phyloP scores from a whole-genome alignment of 2,888 invertebrate species.

The Baronia brevicornis region DNA sequence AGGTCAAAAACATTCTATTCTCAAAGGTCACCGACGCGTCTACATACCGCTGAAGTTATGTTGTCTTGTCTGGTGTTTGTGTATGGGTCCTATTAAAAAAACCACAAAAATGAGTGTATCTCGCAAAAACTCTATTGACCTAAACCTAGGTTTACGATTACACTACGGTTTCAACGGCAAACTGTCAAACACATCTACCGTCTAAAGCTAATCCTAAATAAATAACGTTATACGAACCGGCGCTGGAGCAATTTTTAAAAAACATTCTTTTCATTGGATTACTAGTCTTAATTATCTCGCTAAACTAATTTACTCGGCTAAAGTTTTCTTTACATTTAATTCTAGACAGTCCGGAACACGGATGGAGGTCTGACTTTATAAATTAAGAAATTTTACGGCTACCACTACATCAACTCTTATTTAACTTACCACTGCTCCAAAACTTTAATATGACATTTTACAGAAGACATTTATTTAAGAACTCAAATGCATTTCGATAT shows the following conservation, averaged over 20 bases:
- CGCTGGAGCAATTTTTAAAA: conserved; percentile 14
- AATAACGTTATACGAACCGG: conserved; percentile 13
- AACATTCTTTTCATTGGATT: conserved; percentile 16
- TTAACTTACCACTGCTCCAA: conserved; percentile 7
- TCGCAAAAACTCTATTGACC: too few species aligned
- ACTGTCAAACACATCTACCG: conserved; percentile 4
- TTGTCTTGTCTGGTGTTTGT: too few species aligned
- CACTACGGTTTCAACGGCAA: too few species aligned
- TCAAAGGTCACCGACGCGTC: too few species aligned
- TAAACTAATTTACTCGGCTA: conserved; percentile 14
- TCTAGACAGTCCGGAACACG: conserved; percentile 11
- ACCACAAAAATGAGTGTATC: too few species aligned
- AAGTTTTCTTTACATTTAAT: conserved; percentile 15
- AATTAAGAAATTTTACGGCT: conserved; percentile 9
- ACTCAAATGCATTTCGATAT: conserved; percentile 7
- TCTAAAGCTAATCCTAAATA: conserved; percentile 12
- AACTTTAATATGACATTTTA: conserved; percentile 9
- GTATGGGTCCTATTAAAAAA: too few species aligned
- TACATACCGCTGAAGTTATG: too few species aligned
- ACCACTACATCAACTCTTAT: conserved; percentile 6
- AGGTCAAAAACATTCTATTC: too few species aligned
- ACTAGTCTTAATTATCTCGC: conserved; percentile 15
- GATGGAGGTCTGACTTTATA: conserved; percentile 8
- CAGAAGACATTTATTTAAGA: conserved; percentile 6
- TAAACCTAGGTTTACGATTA: too few species aligned